Percentiles rank a stretch among this genome's conserved stretches.
phyloP scores from a whole-genome alignment of 2,113 vertebrate genomes.

The Oenanthe melanoleuca region DNA sequence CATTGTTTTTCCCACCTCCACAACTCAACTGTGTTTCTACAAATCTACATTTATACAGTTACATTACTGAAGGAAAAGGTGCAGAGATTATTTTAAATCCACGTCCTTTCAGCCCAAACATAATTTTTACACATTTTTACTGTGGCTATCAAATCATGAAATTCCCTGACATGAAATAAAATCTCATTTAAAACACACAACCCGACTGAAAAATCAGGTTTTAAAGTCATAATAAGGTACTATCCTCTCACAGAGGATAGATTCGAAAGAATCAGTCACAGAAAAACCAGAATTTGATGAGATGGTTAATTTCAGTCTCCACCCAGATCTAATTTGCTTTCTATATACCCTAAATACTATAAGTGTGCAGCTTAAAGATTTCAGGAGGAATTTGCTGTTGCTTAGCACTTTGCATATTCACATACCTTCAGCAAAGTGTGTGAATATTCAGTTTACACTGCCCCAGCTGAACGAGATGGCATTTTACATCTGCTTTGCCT shows the following conservation, averaged over 20 bases:
- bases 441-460: not conserved
- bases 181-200: not conserved
- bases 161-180: not conserved
- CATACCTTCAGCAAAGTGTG: not conserved
- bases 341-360: not conserved
- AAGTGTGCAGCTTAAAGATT: not conserved
- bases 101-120: not conserved
- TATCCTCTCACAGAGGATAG: not conserved
- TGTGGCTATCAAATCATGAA: not conserved
- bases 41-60: not conserved
- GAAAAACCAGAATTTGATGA: not conserved
- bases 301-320: not conserved
- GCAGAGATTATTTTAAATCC: not conserved
- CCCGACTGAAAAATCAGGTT: not conserved
- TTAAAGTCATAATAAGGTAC: not conserved
- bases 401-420: not conserved
- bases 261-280: not conserved
- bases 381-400: not conserved
- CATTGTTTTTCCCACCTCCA: not conserved
- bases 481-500: not conserved
- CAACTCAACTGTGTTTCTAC: not conserved
- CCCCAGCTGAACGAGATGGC: not conserved
- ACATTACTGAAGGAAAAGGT: not conserved
- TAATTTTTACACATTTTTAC: not conserved
- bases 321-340: not conserved